Percentiles rank a stretch among this genome's conserved stretches.
phyloP scores from a whole-genome alignment of 2,113 vertebrate species.

The Microcebus tavaratra region DNA sequence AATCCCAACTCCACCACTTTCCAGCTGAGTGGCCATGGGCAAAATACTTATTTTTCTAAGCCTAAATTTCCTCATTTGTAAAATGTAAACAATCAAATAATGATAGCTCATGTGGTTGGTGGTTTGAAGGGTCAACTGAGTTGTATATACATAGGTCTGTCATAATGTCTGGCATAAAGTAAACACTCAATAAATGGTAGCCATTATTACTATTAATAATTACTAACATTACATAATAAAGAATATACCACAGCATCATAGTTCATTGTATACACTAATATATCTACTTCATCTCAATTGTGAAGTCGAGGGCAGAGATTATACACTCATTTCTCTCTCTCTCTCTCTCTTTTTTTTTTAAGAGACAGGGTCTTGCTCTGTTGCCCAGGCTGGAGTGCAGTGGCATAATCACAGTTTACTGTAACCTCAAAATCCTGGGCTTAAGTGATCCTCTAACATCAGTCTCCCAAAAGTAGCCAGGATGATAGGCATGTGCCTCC shows the following conservation, averaged over 20 bases:
- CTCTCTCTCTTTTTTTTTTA: too few species aligned
- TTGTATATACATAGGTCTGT: not conserved
- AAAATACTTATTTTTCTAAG: not conserved
- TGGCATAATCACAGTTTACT: too few species aligned
- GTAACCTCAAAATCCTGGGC: too few species aligned
- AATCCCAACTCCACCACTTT: not conserved
- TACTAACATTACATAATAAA: not conserved
- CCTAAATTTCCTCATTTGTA: not conserved
- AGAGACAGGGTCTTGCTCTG: too few species aligned
- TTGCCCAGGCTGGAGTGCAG: too few species aligned
- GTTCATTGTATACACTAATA: not conserved
- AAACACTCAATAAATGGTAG: not conserved
- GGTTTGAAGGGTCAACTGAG: not conserved
- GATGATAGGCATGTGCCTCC: too few species aligned
- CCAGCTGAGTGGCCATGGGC: not conserved
- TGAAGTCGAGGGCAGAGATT: not conserved
- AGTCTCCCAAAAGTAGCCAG: too few species aligned
- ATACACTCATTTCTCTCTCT: not conserved
- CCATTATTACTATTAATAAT: not conserved
- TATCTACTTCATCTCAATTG: not conserved
- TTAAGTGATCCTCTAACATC: too few species aligned
- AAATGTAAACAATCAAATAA: not conserved
- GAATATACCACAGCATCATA: not conserved
- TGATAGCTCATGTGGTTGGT: not conserved
- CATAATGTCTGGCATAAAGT: not conserved